Evolutionary conservation across 2,113 vertebrate species (phyloP).

Genomic region (Bubo scandiacus): DNA sequence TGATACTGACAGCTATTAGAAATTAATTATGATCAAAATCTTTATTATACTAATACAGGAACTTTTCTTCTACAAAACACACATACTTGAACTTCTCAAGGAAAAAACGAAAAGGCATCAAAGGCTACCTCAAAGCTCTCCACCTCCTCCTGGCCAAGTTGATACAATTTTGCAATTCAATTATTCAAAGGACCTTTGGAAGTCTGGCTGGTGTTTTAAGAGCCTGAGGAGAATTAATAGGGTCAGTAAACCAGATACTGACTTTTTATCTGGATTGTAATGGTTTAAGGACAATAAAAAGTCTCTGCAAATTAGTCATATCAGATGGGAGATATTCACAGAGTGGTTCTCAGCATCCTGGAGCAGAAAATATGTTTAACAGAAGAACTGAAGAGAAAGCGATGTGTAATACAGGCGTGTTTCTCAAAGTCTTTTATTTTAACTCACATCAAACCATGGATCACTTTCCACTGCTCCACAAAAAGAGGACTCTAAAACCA

Average conservation of each 20-base stretch:
- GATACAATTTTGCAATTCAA: neutral
- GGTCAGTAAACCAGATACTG: neutral
- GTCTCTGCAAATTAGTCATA: neutral
- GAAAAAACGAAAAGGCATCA: neutral
- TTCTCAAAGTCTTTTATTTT: neutral
- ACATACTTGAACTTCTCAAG: neutral
- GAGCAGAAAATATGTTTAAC: neutral
- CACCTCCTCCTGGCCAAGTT: neutral
- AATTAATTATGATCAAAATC: neutral
- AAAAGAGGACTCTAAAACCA: neutral
- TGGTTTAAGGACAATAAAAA: neutral
- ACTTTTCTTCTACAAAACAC: neutral
- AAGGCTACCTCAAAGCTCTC: neutral
- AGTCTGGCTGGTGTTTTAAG: neutral
- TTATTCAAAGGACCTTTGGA: neutral
- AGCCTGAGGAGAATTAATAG: neutral
- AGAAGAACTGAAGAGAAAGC: neutral
- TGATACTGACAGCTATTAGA: neutral
- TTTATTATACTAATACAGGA: neutral
- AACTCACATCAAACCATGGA: neutral
- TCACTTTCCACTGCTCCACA: neutral
- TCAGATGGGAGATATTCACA: neutral
- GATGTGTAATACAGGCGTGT: neutral
- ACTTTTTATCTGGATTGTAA: neutral
- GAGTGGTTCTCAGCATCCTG: neutral